Base-by-base conservation (phyloP, 1,140 invertebrate species). In the Caenorhabditis inopinata region DNA sequence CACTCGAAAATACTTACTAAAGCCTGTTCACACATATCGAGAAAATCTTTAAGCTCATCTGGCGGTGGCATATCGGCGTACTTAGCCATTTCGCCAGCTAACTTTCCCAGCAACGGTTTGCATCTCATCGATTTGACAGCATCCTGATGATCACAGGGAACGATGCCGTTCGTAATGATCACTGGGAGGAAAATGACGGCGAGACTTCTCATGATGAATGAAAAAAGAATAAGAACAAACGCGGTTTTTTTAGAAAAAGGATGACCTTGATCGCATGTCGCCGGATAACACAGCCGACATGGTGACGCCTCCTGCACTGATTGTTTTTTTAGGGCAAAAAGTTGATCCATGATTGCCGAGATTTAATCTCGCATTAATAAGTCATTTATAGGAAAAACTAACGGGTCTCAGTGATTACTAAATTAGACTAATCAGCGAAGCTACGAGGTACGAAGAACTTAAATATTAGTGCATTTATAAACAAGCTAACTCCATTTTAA, bases 101-200 rank as follows among this genome's bases (percentile, higher is more conserved):
- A 68, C 11, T 38, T 35, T 9, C 58, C 58, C 2, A 68, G 32
- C 21, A 68, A 68, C 16, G 58, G 58, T 27, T 68, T 68, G 21
- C 58, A 68, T 68, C 38, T 32, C 5, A 38, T 42, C 11, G 58
- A 68, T 38, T 68, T 68, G 16, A 68, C 4, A 29, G 32, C 58
- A 68, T 68, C 58, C 32, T 21, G 2, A 68, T 68, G 58, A 42
- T 68, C 58, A 21, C 58, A 68, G 9, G 58, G 58, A 68, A 42
- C n/a, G n/a, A 32, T 5, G 11, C 58, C 29, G 12, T 38, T 21
- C 2, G n/a, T 18, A 27, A 25, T 1, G 6, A 68, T 42, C 2
- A 11, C n/a, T n/a, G 38, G 1, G 4, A 42, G 27, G 32, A 38
- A 18, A 21, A 38, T 38, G 25, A 68, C 11, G 32, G 27, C 1